phyloP scores from a whole-genome alignment of 2,888 invertebrate species.

The Brachycybe producta region DNA sequence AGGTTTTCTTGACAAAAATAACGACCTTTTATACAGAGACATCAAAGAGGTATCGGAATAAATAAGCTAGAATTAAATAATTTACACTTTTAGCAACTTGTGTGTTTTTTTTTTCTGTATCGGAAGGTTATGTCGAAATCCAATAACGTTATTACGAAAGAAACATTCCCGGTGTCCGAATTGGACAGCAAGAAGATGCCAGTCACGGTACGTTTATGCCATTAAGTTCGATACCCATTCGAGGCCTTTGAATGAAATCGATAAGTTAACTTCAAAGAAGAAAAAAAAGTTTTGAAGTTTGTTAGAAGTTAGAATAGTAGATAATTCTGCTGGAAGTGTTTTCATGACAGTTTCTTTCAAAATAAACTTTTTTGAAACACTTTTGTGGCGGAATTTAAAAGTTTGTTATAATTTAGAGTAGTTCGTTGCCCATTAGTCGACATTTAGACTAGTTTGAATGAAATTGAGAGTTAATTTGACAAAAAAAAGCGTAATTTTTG shows the following conservation, averaged over 20 bases:
- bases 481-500: too few species aligned
- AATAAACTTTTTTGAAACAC: too few species aligned
- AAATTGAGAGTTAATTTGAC: too few species aligned
- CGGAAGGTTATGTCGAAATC: constrained; percentile 54
- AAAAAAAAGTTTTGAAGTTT: too few species aligned
- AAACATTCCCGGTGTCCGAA: constrained; percentile 50
- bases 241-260: background rate
- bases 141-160: constrained; percentile 48
- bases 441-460: too few species aligned
- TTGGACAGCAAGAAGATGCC: constrained; percentile 59
- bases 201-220: constrained; percentile 46
- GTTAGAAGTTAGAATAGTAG: too few species aligned
- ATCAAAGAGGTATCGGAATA: constrained; percentile 47
- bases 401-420: too few species aligned
- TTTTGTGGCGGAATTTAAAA: too few species aligned
- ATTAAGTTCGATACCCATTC: background rate
- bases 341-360: too few species aligned
- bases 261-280: too few species aligned
- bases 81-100: constrained; percentile 5
- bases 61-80: background rate
- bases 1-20: constrained; percentile 83
- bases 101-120: background rate
- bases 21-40: constrained; percentile 77
- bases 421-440: too few species aligned
- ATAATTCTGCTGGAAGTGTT: too few species aligned